A percentile compares a stretch with the other conserved stretches of the same genome.
These are phyloP conservation scores for Cnemophilus loriae DNA, from an alignment of 2,113 vertebrate genomes.

Conservation along the genomic window DNA sequence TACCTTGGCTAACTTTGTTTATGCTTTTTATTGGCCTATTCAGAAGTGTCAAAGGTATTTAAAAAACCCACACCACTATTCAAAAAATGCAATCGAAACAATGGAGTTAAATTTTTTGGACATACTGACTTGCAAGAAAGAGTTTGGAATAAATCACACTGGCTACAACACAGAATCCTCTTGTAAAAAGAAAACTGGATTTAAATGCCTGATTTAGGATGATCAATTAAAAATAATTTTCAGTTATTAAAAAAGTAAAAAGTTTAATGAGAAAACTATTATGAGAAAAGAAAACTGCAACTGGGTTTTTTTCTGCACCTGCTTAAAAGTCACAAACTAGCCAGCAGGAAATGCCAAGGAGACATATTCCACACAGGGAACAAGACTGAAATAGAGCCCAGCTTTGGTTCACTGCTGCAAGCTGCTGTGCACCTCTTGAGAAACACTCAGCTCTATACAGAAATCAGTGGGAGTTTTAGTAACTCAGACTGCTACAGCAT, in stretches of 20 bases:
- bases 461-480: constrained; percentile 14
- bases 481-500: not conserved
- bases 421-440: not conserved
- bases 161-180: not conserved
- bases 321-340: not conserved
- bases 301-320: not conserved
- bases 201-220: not conserved
- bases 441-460: not conserved
- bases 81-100: constrained; percentile 22
- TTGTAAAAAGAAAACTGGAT: not conserved
- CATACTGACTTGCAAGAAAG: not conserved
- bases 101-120: not conserved
- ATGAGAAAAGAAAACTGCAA: not conserved
- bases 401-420: constrained; percentile 1
- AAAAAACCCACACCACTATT: not conserved
- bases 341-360: not conserved
- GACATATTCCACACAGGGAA: not conserved
- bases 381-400: not conserved
- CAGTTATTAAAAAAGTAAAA: not conserved
- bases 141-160: not conserved
- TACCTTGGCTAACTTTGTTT: not conserved
- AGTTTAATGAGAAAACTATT: not conserved
- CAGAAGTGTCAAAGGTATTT: not conserved
- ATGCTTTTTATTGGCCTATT: not conserved
- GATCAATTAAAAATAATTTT: constrained; percentile 14